Evolutionary conservation across 2,888 invertebrate genomes (phyloP), one percentile per base, ranked within the genome.

Genomic region (Osmoderma eremita): DNA sequence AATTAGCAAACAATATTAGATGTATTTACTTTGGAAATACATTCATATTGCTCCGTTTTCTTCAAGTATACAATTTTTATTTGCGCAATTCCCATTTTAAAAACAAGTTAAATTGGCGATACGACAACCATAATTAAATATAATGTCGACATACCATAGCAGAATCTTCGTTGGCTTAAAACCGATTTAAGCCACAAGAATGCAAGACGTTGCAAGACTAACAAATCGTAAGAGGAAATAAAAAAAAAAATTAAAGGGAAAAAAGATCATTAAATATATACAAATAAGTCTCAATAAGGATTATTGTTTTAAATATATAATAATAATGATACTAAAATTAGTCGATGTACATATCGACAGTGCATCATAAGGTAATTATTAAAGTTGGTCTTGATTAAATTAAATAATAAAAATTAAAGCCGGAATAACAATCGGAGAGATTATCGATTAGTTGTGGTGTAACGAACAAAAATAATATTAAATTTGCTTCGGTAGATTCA

Each of bases 181-280:
- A 56, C 36, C 30, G n/a, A 22, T 65, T 65, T 65, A 65, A 65
- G 65, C 42, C 65, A 65, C 65, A 65, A 65, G 65, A 65, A 63
- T 63, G 17, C 15, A 30, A 13, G 45, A 61, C 18, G 30, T 45
- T 45, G 15, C 15, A 38, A 3, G 38, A 17, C 38, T 18, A 36
- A 36, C 13, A 36, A 36, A 38, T 50, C n/a, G 13, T 3, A 2
- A 5, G 6, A 38, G 17, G 38, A 45, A 56, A 24, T n/a, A 45
- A n/a, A 13, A 13, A 61, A 15, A 61, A 58, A 58, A 36, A 51
- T 24, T 10, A 15, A 42, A 45, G 30, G 4, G 24, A 61, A 42
- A 61, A 61, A 61, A 17, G 18, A 53, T 50, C 22, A 17, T 53
- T 36, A 53, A 53, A 18, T 39, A 24, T 22, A 22, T 8, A 50